phyloP scores from a whole-genome alignment of 2,797 vertebrate genomes.

The Cyprinella venusta region DNA sequence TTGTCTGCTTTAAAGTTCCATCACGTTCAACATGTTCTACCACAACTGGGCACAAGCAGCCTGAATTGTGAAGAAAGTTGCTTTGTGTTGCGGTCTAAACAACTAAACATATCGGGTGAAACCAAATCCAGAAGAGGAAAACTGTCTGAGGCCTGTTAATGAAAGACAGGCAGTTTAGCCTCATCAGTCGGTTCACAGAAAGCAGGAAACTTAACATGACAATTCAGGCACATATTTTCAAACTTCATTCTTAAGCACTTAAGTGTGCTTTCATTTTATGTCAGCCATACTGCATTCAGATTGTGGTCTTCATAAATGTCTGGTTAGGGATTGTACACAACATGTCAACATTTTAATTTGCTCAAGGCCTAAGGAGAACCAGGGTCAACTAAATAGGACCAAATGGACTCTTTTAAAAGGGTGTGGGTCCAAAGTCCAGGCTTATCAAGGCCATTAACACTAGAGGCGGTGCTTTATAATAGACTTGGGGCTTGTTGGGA shows the following conservation, averaged over 20 bases:
- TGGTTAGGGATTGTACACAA: conserved; percentile 1
- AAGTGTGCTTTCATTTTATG: not conserved
- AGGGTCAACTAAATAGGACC: conserved; percentile 42
- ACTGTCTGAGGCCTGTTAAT: conserved; percentile 13
- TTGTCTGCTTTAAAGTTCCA: conserved; percentile 1
- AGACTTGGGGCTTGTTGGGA: conserved; percentile 49
- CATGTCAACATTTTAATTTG: conserved; percentile 37
- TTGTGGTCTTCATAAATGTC: conserved; percentile 6
- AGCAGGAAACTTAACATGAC: not conserved
- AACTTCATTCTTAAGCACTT: not conserved
- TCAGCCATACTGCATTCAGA: not conserved
- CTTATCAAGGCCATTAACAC: conserved; percentile 53
- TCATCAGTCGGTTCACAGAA: not conserved
- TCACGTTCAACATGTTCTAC: conserved; percentile 1
- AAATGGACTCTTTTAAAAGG: conserved; percentile 38
- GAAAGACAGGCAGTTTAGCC: conserved; percentile 17
- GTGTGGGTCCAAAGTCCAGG: conserved; percentile 24
- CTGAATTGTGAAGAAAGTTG: not conserved
- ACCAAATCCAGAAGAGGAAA: conserved; percentile 17
- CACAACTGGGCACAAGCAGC: conserved; percentile 11
- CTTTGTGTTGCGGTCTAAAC: conserved; percentile 34
- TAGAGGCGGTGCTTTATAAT: conserved; percentile 41
- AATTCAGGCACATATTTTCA: not conserved
- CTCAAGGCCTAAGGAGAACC: conserved; percentile 22
- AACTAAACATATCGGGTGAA: conserved; percentile 4